Percentiles rank a stretch among this genome's conserved stretches.
These are phyloP conservation scores for Rhinoderma darwinii DNA, from an alignment of 2,113 vertebrate species.

Conservation along the genomic window DNA sequence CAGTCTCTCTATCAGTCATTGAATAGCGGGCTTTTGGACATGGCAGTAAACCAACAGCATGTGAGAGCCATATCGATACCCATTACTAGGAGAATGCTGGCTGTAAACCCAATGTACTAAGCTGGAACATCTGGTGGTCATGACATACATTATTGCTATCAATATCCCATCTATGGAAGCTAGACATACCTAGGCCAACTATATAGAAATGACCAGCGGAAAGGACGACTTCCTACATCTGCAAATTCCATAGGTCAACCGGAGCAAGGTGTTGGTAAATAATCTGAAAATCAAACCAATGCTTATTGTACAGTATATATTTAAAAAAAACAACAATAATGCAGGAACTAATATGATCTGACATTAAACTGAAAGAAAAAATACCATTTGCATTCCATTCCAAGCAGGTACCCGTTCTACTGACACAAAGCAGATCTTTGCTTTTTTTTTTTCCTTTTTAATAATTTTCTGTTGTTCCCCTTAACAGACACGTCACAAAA, in stretches of 20 bases:
- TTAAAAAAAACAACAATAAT: not conserved
- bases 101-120: not conserved
- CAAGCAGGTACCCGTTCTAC: slow-evolving; percentile 17
- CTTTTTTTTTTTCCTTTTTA: not conserved
- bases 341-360: not conserved
- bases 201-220: not conserved
- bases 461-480: slow-evolving; percentile 25
- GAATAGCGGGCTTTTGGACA: not conserved
- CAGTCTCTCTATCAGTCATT: not conserved
- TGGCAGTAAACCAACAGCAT: not conserved
- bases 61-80: not conserved
- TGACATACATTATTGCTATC: slow-evolving; percentile 20
- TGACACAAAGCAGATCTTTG: slow-evolving; percentile 2
- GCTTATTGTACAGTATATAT: not conserved
- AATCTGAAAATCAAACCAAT: slow-evolving; percentile 6
- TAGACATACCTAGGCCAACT: not conserved
- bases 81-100: not conserved
- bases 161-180: not conserved
- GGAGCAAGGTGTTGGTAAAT: not conserved
- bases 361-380: not conserved
- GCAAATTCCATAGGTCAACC: not conserved
- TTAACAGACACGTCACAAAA: slow-evolving; percentile 47
- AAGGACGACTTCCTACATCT: not conserved
- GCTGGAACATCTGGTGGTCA: not conserved
- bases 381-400: not conserved